Conservation (phyloP, 2,113 vertebrate species). For the Calidris pygmaea region DNA sequence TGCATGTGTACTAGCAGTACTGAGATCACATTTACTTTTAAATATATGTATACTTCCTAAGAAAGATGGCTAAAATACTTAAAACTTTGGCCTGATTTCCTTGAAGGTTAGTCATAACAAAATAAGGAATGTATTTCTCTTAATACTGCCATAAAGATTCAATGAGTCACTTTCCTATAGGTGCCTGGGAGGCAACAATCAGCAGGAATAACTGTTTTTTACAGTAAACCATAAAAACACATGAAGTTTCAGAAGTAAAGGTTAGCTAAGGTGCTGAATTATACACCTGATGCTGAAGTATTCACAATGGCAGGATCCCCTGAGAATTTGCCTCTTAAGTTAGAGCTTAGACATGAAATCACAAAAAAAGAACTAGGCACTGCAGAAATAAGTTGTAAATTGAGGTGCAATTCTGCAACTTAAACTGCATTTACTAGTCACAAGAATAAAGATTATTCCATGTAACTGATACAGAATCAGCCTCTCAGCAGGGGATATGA, state of each 20-base stretch:
- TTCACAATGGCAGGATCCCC: neutral
- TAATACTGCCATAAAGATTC: neutral
- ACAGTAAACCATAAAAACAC: neutral
- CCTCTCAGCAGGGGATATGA: neutral
- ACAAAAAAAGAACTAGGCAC: neutral
- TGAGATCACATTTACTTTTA: neutral
- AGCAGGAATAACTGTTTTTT: neutral
- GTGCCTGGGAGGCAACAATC: neutral
- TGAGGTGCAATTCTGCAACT: neutral
- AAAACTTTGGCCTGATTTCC: neutral
- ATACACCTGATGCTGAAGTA: neutral
- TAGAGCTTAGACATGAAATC: neutral
- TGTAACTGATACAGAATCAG: neutral
- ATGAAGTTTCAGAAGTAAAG: neutral
- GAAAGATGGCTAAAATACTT: neutral
- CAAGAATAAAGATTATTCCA: neutral
- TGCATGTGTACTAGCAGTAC: neutral
- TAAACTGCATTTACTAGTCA: neutral
- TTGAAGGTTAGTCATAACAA: neutral
- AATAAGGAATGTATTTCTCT: neutral
- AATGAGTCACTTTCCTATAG: neutral
- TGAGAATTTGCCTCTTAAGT: neutral
- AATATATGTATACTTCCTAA: neutral
- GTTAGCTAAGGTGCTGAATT: constrained; percentile 4
- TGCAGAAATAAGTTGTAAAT: neutral